Base-by-base conservation (phyloP, 2,888 invertebrate species). In the Dryadula phaetusa region DNA sequence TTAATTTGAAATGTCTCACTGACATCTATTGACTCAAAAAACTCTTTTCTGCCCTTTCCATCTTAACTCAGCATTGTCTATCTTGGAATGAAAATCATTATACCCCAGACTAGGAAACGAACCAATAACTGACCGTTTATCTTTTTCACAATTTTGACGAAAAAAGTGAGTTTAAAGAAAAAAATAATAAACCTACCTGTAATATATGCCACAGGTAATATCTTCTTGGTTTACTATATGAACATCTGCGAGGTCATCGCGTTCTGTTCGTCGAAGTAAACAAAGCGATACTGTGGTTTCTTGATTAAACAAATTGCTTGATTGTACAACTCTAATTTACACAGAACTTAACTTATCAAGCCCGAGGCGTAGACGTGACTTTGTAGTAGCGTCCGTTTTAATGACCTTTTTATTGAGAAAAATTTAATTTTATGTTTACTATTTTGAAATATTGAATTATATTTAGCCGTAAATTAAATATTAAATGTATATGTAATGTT, bases 251-350 rank as follows among this genome's bases (percentile, higher is more conserved):
- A 16, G 25, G 16, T 32, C 28, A 12, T 8, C 12, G 0, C 18
- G 2, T 32, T 42, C 60, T n/a, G 25, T 60, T 44, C 28, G 25
- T 14, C 42, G 18, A 28, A 16, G 62, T 62, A 67, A 67, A 64
- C 42, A 58, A 46, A 44, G 32, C 16, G 14, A 20, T 49, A 20
- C 62, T 58, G 64, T 66, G 65, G 74, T 68, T 64, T 63, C 74
- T 72, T 77, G 76, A 78, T 78, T 76, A 78, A 74, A 80, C 79
- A 79, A 75, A 74, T 79, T 78, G 76, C 77, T 72, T 77, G 78
- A 79, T 79, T 76, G 74, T 73, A 69, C 72, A 71, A 74, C 71
- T 72, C 74, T 73, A 77, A 76, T 80, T 80, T 79, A 72, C 74
- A 69, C 69, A 54, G 67, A 70, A 74, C 67, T 73, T 71, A 68